phyloP scores from a whole-genome alignment of 2,888 invertebrate species.

The Diabrotica balteata region DNA sequence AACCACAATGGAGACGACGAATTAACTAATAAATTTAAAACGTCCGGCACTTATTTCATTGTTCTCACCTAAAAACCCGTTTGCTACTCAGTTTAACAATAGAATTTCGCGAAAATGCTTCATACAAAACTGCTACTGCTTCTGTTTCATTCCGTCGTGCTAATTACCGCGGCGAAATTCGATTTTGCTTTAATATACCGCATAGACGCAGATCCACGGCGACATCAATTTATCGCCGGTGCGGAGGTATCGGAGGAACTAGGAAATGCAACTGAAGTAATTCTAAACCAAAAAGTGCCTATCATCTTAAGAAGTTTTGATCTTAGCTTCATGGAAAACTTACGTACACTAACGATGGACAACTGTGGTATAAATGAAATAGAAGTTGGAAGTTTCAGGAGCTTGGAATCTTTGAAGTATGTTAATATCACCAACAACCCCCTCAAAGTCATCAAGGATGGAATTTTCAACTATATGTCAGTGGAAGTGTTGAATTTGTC shows the following conservation, averaged over 20 bases:
- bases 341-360: slow-evolving; percentile 44
- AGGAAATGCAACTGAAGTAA: slow-evolving; percentile 42
- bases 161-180: slow-evolving; percentile 28
- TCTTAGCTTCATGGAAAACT: slow-evolving; percentile 43
- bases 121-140: slow-evolving; percentile 21
- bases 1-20: slow-evolving; percentile 27
- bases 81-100: slow-evolving; percentile 14
- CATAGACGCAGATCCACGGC: slow-evolving; percentile 36
- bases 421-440: slow-evolving; percentile 47
- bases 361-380: slow-evolving; percentile 46
- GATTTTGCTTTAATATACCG: slow-evolving; percentile 45
- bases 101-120: slow-evolving; percentile 33
- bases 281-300: slow-evolving; percentile 45
- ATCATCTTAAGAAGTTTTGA: slow-evolving; percentile 43
- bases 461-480: slow-evolving; percentile 45
- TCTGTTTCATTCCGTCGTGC: slow-evolving; percentile 14
- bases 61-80: slow-evolving; percentile 25
- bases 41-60: slow-evolving; percentile 32
- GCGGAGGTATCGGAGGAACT: slow-evolving; percentile 42
- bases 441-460: slow-evolving; percentile 43
- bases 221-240: slow-evolving; percentile 40
- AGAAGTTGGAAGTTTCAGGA: slow-evolving; percentile 43
- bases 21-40: slow-evolving; percentile 36
- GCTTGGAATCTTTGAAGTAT: slow-evolving; percentile 39
- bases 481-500: slow-evolving; percentile 47